Base-by-base conservation (phyloP, 2,113 vertebrate genomes). In the Arizona elegans region DNA sequence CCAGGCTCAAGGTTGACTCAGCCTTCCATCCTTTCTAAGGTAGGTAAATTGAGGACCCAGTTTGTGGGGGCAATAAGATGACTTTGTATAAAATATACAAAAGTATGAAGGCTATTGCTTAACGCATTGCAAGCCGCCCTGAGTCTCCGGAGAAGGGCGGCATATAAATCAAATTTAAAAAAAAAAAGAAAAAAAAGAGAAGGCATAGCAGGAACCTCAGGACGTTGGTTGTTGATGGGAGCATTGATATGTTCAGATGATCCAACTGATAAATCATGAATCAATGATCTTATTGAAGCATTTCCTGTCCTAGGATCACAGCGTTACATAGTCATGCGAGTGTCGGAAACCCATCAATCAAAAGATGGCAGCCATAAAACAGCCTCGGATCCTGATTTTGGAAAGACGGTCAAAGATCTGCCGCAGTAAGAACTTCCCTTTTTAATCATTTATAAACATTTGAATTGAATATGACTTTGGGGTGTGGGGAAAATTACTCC, bases 371-470 rank as follows among this genome's bases (percentile, higher is more conserved):
- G 98, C 94, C 98, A 98, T 62, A 92, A 93, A 56, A 97, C 96
- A 0, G 98, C 98, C 0, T 96, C 97, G 0, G 98, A 98, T 96
- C 98, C 98, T 0, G 97, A 98, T 96, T 99, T 99, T 59, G 98
- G 99, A 91, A 99, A 98, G 93, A 98, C 98, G 0, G 96, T 99
- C 58, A 98, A 98, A 95, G 99, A 99, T 95, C 97, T 99, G 97
- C 99, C 99, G 62, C 98, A 98, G 99, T 99, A 97, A 97, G 97
- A 62, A 86, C 55, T 11, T 0, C 13, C 17, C 0, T 17, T 62
- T 81, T 55, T 65, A n/a, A 1, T 33, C 2, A 11, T 59, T 62
- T 0, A 2, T 43, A 86, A 59, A 89, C 10, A 7, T 23, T 26
- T 86, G 23, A 21, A 15, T 6, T 86, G 75, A 86, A 56, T 86